phyloP scores from a whole-genome alignment of 2,113 vertebrate genomes.

The Carassius carassius region DNA sequence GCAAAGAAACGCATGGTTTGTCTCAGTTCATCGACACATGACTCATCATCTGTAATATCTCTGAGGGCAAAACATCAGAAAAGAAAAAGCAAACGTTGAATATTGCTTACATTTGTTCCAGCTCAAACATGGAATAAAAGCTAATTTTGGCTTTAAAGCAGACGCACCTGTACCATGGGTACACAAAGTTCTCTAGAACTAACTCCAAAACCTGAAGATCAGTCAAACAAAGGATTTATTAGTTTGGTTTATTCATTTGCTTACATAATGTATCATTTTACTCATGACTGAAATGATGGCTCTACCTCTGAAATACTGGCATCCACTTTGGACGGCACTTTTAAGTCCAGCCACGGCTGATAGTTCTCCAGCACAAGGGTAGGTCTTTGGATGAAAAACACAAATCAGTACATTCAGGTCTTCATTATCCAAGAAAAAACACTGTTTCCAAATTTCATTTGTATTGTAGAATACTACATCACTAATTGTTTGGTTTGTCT shows the following conservation, averaged over 20 bases:
- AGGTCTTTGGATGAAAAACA: slow-evolving; percentile 73
- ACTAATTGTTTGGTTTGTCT: neutral
- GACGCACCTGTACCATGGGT: slow-evolving; percentile 95
- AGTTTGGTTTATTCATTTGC: neutral
- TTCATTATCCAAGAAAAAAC: too few relatives aligned
- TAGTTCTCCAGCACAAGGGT: slow-evolving; percentile 92
- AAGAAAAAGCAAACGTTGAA: neutral
- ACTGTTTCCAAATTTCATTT: neutral
- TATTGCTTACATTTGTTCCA: too few relatives aligned
- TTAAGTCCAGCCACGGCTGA: slow-evolving; percentile 94
- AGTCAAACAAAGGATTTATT: neutral
- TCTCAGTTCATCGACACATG: slow-evolving; percentile 89
- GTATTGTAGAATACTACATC: neutral
- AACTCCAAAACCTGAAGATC: slow-evolving; percentile 86
- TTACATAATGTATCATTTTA: neutral
- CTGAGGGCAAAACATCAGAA: slow-evolving; percentile 70
- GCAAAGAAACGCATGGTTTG: slow-evolving; percentile 89
- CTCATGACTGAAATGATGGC: neutral
- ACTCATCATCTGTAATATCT: slow-evolving; percentile 93
- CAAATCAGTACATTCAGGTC: neutral
- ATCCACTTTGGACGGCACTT: slow-evolving; percentile 92
- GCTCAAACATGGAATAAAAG: neutral
- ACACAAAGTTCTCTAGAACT: slow-evolving; percentile 96
- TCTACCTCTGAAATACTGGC: slow-evolving; percentile 91
- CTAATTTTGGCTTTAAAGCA: neutral